These are phyloP conservation scores for Zophobas morio DNA, from an alignment of 1,140 invertebrate genomes.

Conservation along the genomic window DNA sequence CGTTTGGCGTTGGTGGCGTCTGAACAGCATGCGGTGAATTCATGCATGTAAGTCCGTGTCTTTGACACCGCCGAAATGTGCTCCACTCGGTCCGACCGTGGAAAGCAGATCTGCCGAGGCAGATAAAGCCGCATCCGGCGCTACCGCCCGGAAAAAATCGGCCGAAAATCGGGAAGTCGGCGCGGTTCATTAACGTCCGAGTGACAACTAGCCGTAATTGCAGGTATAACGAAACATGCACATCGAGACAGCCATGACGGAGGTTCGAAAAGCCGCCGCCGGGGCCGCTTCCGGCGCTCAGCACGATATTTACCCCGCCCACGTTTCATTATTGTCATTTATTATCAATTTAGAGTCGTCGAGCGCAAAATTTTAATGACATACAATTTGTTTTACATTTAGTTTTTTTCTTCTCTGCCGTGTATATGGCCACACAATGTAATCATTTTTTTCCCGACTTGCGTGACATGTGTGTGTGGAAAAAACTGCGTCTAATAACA, in stretches of 20 bases:
- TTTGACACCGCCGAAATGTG: conserved; percentile 56
- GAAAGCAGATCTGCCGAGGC: conserved; percentile 34
- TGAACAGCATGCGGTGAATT: conserved; percentile 54
- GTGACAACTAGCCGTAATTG: conserved; percentile 49
- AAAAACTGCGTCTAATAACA: conserved; percentile 51
- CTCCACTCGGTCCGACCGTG: conserved; percentile 31
- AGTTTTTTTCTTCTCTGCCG: conserved; percentile 51
- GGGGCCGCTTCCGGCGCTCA: conserved; percentile 61
- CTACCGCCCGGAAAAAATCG: conserved; percentile 9
- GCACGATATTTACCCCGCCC: conserved; percentile 60
- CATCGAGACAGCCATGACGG: conserved; percentile 52
- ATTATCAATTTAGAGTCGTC: conserved; percentile 65
- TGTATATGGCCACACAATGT: conserved; percentile 35
- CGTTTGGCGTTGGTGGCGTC: conserved; percentile 50
- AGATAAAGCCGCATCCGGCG: conserved; percentile 34
- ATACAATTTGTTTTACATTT: conserved; percentile 66
- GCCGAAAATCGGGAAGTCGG: background rate
- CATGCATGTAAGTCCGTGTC: conserved; percentile 54
- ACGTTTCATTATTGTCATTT: conserved; percentile 67
- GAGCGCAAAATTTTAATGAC: conserved; percentile 66
- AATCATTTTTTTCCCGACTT: conserved; percentile 49
- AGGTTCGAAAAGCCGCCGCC: conserved; percentile 56
- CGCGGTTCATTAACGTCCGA: conserved; percentile 2
- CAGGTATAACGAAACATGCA: conserved; percentile 45
- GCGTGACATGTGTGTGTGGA: conserved; percentile 54